A percentile compares a stretch with the other conserved stretches of the same genome.
These are phyloP conservation scores for Lepidurus packardi DNA, from an alignment of 1,140 invertebrate species.

Conservation along the genomic window DNA sequence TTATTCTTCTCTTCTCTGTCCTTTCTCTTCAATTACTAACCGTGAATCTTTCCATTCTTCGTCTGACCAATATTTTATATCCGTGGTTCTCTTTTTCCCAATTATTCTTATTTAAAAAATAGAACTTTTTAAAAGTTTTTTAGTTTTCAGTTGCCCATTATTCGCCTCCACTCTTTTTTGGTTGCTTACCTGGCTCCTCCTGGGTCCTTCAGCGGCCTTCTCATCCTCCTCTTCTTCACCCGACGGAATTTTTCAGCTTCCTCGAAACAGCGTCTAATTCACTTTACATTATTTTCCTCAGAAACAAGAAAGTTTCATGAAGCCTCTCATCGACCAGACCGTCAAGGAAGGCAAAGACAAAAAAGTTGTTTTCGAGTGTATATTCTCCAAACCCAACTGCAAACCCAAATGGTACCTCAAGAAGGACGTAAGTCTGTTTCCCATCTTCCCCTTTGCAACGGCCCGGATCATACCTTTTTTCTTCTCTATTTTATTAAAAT, in stretches of 20 bases:
- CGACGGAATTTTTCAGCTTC: not conserved
- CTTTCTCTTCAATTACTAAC: constrained; percentile 27
- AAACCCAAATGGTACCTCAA: constrained; percentile 89
- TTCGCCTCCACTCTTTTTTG: constrained; percentile 42
- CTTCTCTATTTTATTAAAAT: not conserved
- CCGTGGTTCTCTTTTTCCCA: not conserved
- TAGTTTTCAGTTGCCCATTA: constrained; percentile 12
- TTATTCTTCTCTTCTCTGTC: constrained; percentile 33
- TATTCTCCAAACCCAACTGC: constrained; percentile 82
- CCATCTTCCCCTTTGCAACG: not conserved
- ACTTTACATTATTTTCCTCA: constrained; percentile 46
- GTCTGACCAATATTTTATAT: not conserved
- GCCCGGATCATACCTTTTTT: not conserved
- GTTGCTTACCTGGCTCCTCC: constrained; percentile 34
- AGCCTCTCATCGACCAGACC: constrained; percentile 87
- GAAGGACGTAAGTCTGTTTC: constrained; percentile 72
- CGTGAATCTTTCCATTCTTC: constrained; percentile 34
- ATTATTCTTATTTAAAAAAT: not conserved
- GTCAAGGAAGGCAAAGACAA: constrained; percentile 97
- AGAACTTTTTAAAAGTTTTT: not conserved
- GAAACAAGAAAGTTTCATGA: constrained; percentile 93
- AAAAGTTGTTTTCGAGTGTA: constrained; percentile 79
- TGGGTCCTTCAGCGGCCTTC: constrained; percentile 22
- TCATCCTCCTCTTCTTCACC: constrained; percentile 4
- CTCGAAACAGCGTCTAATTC: not conserved